A percentile compares a stretch with the other conserved stretches of the same genome.
phyloP scores from a whole-genome alignment of 2,888 invertebrate species.

The Allophyes oxyacanthae region DNA sequence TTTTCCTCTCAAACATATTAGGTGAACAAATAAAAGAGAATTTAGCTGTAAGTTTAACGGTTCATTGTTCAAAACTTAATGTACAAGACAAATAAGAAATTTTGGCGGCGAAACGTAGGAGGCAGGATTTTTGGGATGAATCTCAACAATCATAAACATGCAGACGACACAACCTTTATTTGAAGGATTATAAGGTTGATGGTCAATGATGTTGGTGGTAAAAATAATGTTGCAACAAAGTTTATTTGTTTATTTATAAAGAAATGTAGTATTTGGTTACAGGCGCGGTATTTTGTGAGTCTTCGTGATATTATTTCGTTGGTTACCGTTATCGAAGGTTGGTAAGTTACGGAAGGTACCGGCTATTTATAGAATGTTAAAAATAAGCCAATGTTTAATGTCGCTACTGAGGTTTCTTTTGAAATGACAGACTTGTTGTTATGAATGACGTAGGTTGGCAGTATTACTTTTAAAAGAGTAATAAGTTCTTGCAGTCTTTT shows the following conservation, averaged over 20 bases:
- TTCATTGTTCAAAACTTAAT: constrained; percentile 78
- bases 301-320: constrained; percentile 70
- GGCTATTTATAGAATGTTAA: constrained; percentile 50
- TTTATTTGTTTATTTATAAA: constrained; percentile 75
- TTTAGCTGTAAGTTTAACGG: constrained; percentile 79
- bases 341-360: constrained; percentile 49
- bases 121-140: constrained; percentile 68
- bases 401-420: background rate
- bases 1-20: constrained; percentile 43
- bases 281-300: constrained; percentile 69
- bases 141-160: constrained; percentile 49
- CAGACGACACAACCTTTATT: constrained; percentile 38
- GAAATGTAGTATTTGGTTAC: constrained; percentile 81
- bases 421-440: background rate
- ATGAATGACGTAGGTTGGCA: background rate
- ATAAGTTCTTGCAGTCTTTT: too few relatives aligned
- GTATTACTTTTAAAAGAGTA: background rate
- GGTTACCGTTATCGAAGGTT: constrained; percentile 72
- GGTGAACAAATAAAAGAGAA: constrained; percentile 45
- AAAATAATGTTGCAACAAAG: constrained; percentile 42
- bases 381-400: constrained; percentile 4
- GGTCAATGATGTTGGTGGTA: constrained; percentile 24
- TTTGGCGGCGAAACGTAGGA: constrained; percentile 77
- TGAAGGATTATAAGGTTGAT: constrained; percentile 24
- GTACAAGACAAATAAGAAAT: constrained; percentile 79